phyloP scores from a whole-genome alignment of 2,797 vertebrate genomes.

The Echiichthys vipera region DNA sequence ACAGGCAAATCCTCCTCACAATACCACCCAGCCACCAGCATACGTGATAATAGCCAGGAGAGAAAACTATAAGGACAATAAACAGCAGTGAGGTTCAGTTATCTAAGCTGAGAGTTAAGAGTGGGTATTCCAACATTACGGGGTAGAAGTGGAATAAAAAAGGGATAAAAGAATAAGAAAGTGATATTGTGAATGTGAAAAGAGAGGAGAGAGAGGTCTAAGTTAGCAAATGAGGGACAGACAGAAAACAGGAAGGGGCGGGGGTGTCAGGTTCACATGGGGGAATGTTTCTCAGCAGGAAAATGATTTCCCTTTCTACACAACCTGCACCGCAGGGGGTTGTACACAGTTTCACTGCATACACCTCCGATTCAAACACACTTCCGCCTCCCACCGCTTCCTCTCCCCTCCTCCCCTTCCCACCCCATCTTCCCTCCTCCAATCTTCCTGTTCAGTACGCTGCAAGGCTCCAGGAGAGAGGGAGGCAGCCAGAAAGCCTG shows the following conservation, averaged over 20 bases:
- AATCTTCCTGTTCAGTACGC: constrained; percentile 59
- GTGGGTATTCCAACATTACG: constrained; percentile 7
- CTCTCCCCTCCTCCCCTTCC: constrained; percentile 18
- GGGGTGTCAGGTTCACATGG: constrained; percentile 60
- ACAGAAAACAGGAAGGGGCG: constrained; percentile 22
- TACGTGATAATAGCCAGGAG: constrained; percentile 11
- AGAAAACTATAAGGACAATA: constrained; percentile 38
- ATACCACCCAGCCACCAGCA: constrained; percentile 16
- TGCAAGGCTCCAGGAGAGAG: constrained; percentile 47
- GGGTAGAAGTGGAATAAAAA: constrained; percentile 24
- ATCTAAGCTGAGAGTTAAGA: constrained; percentile 29
- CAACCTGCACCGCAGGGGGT: constrained; percentile 71
- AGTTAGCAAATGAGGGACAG: constrained; percentile 53
- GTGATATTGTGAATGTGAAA: constrained; percentile 18
- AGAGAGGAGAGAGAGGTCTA: constrained; percentile 24
- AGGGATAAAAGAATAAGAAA: constrained; percentile 33
- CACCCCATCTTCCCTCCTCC: constrained; percentile 41
- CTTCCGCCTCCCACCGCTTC: constrained; percentile 59
- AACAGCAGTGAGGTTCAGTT: constrained; percentile 13
- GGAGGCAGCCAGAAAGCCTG: constrained; percentile 70
- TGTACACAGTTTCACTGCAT: constrained; percentile 66
- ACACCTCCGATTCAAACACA: constrained; percentile 63
- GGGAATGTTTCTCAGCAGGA: constrained; percentile 72
- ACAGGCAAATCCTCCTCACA: constrained; percentile 34
- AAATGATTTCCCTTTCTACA: constrained; percentile 74